phyloP scores from a whole-genome alignment of 2,113 vertebrate species.

The Chiloscyllium plagiosum region DNA sequence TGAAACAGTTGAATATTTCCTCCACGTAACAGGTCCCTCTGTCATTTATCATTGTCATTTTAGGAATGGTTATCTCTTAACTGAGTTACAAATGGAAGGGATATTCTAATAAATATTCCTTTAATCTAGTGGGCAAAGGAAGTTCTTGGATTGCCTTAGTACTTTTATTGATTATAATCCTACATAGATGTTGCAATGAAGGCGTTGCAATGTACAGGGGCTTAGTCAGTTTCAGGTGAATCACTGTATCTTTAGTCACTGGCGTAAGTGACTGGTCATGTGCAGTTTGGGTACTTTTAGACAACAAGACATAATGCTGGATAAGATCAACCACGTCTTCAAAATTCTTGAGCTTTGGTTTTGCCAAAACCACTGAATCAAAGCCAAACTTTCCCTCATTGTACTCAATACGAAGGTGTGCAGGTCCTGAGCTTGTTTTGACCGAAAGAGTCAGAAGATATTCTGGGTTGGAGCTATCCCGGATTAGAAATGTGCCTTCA shows the following conservation, averaged over 20 bases:
- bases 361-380: constrained; percentile 45
- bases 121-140: constrained; percentile 44
- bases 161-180: constrained; percentile 45
- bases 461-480: constrained; percentile 46
- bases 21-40: not conserved
- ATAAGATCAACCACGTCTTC: constrained; percentile 46
- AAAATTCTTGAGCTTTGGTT: constrained; percentile 45
- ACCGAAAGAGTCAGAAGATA: constrained; percentile 48
- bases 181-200: constrained; percentile 47
- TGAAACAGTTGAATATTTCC: not conserved
- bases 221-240: constrained; percentile 45
- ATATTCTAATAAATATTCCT: constrained; percentile 46
- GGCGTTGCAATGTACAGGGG: constrained; percentile 41
- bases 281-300: constrained; percentile 14
- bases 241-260: constrained; percentile 28
- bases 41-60: not conserved
- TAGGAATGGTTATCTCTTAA: not conserved
- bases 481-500: constrained; percentile 47
- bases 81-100: constrained; percentile 40
- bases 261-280: not conserved
- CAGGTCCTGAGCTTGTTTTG: constrained; percentile 46
- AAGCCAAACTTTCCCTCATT: constrained; percentile 45
- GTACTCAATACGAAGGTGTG: constrained; percentile 48
- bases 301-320: constrained; percentile 45
- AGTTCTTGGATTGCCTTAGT: constrained; percentile 40